These are phyloP conservation scores for Epizoanthus scotinus DNA, from an alignment of 92 coral and sea anemone species.

Conservation along the genomic window DNA sequence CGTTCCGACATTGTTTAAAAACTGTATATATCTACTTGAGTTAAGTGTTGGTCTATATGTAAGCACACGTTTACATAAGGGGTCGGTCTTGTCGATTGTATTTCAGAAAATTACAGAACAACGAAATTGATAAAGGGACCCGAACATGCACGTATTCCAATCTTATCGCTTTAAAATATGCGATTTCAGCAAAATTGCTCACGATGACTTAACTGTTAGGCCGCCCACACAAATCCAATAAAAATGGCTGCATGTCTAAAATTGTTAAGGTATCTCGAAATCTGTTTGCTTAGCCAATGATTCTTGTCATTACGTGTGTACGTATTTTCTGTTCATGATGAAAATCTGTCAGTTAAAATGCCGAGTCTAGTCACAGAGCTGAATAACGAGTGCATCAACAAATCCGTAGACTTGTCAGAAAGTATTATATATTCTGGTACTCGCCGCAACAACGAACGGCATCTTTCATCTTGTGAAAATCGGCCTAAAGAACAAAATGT, in stretches of 20 bases:
- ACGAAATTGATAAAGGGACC: neutral
- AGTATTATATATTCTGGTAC: neutral
- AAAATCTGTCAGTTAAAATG: too few relatives aligned
- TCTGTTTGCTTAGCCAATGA: neutral
- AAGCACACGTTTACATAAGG: neutral
- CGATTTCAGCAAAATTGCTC: constrained; percentile 2
- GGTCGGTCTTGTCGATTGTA: too few relatives aligned
- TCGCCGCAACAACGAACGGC: constrained; percentile 25
- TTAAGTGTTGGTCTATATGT: constrained; percentile 16
- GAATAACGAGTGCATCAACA: neutral
- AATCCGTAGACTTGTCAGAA: neutral
- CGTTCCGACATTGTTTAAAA: constrained; percentile 22
- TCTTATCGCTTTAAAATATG: constrained; percentile 13
- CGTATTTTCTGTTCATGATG: too few relatives aligned
- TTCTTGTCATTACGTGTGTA: too few relatives aligned
- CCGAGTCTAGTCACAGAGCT: neutral
- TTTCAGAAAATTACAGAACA: neutral
- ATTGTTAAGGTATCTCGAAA: neutral
- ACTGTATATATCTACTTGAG: constrained; percentile 22
- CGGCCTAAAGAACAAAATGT: constrained; percentile 4
- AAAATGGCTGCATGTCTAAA: neutral
- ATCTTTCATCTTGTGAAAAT: constrained; percentile 40
- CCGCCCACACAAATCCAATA: constrained; percentile 12
- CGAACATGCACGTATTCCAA: constrained; percentile 26
- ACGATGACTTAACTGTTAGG: neutral